Percentiles rank a stretch among this genome's conserved stretches.
These are phyloP conservation scores for Nemurella pictetii DNA, from an alignment of 2,888 invertebrate species.

Conservation along the genomic window DNA sequence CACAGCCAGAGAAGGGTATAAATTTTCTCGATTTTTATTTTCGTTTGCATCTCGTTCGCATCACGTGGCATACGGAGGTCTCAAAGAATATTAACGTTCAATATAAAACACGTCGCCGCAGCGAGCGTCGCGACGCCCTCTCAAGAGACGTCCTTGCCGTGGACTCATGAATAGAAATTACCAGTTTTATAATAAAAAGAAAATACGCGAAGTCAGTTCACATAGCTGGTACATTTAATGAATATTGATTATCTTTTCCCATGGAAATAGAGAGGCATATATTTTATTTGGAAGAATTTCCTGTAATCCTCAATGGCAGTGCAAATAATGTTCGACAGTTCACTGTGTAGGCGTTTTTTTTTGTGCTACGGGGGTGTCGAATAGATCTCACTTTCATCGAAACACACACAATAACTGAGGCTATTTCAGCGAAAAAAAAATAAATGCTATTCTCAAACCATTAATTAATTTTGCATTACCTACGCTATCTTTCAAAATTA, in stretches of 20 bases:
- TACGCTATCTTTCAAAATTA: not conserved
- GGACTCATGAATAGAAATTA: slow-evolving; percentile 23
- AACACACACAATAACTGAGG: not conserved
- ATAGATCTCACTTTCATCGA: not conserved
- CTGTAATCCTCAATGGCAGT: not conserved
- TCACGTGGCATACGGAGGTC: not conserved
- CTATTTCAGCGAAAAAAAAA: not conserved
- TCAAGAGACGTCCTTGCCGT: not conserved
- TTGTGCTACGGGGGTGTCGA: too few relatives aligned
- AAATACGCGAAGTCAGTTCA: not conserved
- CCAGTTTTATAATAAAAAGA: not conserved
- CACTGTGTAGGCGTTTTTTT: too few relatives aligned
- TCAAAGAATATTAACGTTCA: not conserved
- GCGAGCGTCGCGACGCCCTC: slow-evolving; percentile 13
- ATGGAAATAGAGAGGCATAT: not conserved
- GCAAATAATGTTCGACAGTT: not conserved
- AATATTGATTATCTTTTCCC: slow-evolving; percentile 8
- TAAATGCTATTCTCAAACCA: not conserved
- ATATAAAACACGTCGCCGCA: not conserved
- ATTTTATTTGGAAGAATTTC: not conserved
- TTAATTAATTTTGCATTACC: too few relatives aligned
- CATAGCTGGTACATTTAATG: slow-evolving; percentile 6
- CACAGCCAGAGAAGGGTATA: not conserved
- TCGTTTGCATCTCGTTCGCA: not conserved
- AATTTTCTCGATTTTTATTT: not conserved